Percentiles rank a stretch among this genome's conserved stretches.
Evolutionary conservation across 2,888 invertebrate genomes (phyloP).

Genomic region (Caenorhabditis zanzibari): DNA sequence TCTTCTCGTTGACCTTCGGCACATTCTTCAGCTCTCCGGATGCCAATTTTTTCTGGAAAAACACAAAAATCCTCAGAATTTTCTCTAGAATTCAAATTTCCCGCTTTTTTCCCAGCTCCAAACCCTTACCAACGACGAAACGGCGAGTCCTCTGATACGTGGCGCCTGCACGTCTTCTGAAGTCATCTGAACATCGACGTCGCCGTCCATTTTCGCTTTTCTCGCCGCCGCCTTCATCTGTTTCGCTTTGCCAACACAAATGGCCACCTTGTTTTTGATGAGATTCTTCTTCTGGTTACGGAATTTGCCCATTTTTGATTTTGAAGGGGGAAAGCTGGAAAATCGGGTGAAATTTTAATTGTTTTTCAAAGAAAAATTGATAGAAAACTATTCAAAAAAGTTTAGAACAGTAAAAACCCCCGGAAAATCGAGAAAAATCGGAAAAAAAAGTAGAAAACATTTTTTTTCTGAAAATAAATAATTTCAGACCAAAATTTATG

Average conservation of each 20-base stretch:
- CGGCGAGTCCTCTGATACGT: slow-evolving; percentile 60
- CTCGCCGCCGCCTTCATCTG: slow-evolving; percentile 52
- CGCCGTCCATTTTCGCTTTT: slow-evolving; percentile 52
- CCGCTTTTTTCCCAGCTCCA: background rate
- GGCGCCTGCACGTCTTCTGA: slow-evolving; percentile 25
- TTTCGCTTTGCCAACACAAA: slow-evolving; percentile 21
- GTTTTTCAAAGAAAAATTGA: background rate
- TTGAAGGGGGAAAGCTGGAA: background rate
- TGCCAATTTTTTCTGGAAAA: slow-evolving; percentile 50
- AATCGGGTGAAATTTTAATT: background rate
- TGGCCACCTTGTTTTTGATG: slow-evolving; percentile 54
- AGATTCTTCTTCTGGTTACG: slow-evolving; percentile 62
- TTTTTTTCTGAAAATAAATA: background rate
- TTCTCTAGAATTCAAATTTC: background rate
- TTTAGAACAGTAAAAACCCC: no score
- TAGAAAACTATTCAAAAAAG: background rate
- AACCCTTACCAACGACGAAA: slow-evolving; percentile 41
- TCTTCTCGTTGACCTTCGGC: slow-evolving; percentile 65
- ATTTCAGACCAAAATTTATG: background rate
- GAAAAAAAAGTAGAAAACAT: background rate
- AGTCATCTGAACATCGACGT: slow-evolving; percentile 42
- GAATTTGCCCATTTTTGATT: slow-evolving; percentile 62
- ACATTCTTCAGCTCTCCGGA: slow-evolving; percentile 62
- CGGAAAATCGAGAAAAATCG: background rate
- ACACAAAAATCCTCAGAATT: background rate